Evolutionary conservation across 2,113 vertebrate genomes (phyloP).

Genomic region (Cyphomyrus discorhynchus): DNA sequence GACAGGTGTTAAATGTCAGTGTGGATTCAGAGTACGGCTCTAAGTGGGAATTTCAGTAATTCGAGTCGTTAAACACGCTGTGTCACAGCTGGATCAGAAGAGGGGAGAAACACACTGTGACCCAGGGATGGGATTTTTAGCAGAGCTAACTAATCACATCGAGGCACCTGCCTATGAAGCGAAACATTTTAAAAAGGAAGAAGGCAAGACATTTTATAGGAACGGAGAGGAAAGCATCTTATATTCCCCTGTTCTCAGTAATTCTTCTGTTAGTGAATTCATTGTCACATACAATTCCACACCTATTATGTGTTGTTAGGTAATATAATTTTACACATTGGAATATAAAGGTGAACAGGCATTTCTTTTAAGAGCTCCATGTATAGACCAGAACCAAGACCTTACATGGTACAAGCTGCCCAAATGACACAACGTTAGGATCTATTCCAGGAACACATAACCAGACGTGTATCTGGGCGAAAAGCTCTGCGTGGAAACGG

Average conservation of each 20-base stretch:
- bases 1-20: not conserved
- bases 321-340: not conserved
- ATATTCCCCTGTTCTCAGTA: not conserved
- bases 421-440: not conserved
- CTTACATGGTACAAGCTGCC: not conserved
- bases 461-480: not conserved
- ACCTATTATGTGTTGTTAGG: not conserved
- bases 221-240: not conserved
- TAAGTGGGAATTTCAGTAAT: not conserved
- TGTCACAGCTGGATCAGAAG: not conserved
- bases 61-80: not conserved
- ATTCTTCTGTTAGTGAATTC: not conserved
- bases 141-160: not conserved
- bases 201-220: not conserved
- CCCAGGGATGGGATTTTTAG: not conserved
- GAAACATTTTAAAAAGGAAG: not conserved
- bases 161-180: too few species aligned
- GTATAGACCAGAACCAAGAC: not conserved
- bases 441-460: not conserved
- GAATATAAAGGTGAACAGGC: not conserved
- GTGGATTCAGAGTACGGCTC: not conserved
- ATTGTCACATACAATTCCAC: not conserved
- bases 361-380: not conserved
- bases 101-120: not conserved
- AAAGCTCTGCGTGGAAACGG: not conserved